Base-by-base conservation (phyloP, 2,113 vertebrate genomes). In the Nesogale talazaci region DNA sequence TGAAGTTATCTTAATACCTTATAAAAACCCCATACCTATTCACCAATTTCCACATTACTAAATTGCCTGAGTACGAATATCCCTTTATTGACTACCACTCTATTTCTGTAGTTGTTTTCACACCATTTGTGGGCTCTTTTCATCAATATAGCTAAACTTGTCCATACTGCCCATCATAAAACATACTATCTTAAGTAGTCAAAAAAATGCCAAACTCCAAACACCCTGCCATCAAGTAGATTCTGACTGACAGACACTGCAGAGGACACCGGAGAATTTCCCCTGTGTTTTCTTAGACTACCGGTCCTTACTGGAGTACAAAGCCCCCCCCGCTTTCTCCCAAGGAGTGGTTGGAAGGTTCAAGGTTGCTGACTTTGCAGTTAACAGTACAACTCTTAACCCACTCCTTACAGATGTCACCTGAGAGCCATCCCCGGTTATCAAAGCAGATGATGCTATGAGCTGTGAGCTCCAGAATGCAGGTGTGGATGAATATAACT, bases 11-110 rank as follows among this genome's bases (percentile, higher is more conserved):
- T 76, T 3, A 34, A 83, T 91, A 93, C 92, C 86, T 94, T 92
- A 92, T 59, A 38, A 90, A 96, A 94, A 96, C 96, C 97, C 97
- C 89, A 84, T 91, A 94, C 42, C 69, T 95, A 95, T 96, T 92
- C 95, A 91, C 94, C 88, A 95, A 85, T 93, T 96, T 89, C 83
- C 94, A 72, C 92, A 94, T 89, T 94, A 94, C 80, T 34, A 96
- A 75, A 84, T 97, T 94, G 95, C 95, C 79, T 72, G 46, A 96
- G 89, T 91, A 10, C 81, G 91, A 95, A 94, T 29, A 93, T 27
- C 85, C 31, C 61, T 83, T 91, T 29, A 86, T 65, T 72, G 20
- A 52, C 34, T 96, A 34, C 69, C 89, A 95, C 85, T 76, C 27
- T n/a, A 92, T 27, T 93, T 95, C 27, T 29, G 10, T 19, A 63